These are phyloP conservation scores for Semicossyphus pulcher DNA, from an alignment of 2,113 vertebrate genomes.

Conservation along the genomic window DNA sequence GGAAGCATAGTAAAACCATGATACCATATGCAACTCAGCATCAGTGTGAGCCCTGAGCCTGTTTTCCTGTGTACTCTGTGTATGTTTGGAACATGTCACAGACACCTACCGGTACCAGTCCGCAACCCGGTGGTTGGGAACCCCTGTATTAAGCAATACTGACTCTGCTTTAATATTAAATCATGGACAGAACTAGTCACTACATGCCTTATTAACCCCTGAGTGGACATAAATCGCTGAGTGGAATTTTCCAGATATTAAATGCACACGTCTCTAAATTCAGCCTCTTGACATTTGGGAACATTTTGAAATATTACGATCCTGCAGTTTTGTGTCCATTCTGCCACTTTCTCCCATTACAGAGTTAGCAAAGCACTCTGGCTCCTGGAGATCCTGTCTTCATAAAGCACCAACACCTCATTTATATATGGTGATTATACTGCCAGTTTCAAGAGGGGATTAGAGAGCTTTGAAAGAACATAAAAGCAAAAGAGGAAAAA, in stretches of 20 bases:
- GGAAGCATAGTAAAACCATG: no score
- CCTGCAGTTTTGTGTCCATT: background rate
- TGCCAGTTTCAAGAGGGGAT: constrained; percentile 47
- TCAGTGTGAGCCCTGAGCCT: no score
- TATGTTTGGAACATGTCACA: no score
- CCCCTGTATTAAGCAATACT: no score
- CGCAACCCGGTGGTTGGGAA: no score
- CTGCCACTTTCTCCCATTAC: background rate
- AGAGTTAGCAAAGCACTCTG: constrained; percentile 12
- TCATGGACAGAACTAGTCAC: no score
- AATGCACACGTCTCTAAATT: background rate
- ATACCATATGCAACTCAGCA: no score
- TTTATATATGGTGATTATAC: constrained; percentile 46
- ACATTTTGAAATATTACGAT: background rate
- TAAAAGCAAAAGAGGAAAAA: constrained; percentile 27
- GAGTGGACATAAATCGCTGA: background rate
- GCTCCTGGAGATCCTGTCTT: constrained; percentile 40
- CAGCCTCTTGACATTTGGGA: constrained; percentile 16
- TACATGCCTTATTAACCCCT: background rate
- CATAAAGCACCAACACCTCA: constrained; percentile 51
- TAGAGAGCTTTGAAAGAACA: constrained; percentile 38
- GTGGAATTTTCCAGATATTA: background rate
- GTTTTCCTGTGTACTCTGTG: no score
- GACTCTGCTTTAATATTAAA: no score
- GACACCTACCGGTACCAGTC: no score